A percentile compares a stretch with the other conserved stretches of the same genome.
phyloP scores from a whole-genome alignment of 2,797 vertebrate genomes.

The Chelmon rostratus region DNA sequence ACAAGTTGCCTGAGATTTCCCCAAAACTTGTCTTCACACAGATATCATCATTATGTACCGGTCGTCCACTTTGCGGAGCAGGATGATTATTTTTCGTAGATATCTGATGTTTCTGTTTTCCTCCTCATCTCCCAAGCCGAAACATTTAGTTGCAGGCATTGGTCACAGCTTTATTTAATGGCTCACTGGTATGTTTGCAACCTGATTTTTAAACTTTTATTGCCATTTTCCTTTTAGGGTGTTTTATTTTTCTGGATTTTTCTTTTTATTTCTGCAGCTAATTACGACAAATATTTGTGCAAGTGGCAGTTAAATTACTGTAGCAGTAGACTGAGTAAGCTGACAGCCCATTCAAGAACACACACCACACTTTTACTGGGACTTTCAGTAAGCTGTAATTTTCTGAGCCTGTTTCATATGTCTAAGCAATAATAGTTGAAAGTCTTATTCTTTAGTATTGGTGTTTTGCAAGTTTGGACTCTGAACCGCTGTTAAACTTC shows the following conservation, averaged over 20 bases:
- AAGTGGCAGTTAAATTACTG: neutral
- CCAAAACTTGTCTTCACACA: neutral
- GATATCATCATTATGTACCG: neutral
- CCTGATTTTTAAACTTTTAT: neutral
- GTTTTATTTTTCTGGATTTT: neutral
- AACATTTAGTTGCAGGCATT: neutral
- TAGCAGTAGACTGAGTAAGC: too few species aligned
- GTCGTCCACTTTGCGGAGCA: neutral
- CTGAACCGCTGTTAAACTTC: slow-evolving; percentile 3
- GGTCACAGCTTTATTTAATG: neutral
- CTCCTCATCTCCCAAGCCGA: neutral
- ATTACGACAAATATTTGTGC: neutral
- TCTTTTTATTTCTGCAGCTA: neutral
- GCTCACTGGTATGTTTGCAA: neutral
- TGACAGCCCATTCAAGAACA: neutral
- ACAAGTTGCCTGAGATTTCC: neutral
- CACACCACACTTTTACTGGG: neutral
- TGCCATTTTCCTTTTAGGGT: neutral
- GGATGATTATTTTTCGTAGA: neutral
- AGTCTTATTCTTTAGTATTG: slow-evolving; percentile 4
- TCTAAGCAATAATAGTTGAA: slow-evolving; percentile 44
- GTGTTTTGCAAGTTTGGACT: slow-evolving; percentile 4
- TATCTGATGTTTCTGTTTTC: neutral
- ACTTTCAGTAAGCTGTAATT: neutral
- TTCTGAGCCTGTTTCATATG: neutral